Conservation (phyloP, 2,888 invertebrate genomes). For the Nemotelus pantherinus region DNA sequence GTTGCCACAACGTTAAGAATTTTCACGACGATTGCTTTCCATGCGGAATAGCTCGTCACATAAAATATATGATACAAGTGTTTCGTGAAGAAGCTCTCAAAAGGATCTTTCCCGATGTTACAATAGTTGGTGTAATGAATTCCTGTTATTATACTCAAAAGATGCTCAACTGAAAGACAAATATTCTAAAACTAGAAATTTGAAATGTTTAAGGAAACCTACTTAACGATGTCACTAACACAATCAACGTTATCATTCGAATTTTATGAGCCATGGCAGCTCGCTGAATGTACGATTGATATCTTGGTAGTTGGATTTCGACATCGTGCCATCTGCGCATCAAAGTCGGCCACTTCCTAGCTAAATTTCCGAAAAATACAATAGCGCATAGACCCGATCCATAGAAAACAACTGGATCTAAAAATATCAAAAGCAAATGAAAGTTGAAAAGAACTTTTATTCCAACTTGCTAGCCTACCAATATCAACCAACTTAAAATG, state of each 20-base stretch:
- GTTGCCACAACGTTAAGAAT: conserved; percentile 71
- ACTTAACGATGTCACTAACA: conserved; percentile 66
- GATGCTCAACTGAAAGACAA: conserved; percentile 58
- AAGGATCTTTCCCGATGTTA: conserved; percentile 56
- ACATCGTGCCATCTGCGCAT: conserved; percentile 66
- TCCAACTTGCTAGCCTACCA: neutral
- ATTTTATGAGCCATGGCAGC: conserved; percentile 61
- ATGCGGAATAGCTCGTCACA: conserved; percentile 55
- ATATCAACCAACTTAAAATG: conserved; percentile 11
- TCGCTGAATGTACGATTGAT: conserved; percentile 58
- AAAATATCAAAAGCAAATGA: conserved; percentile 23
- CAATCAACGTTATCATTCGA: conserved; percentile 64
- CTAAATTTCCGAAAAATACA: conserved; percentile 64
- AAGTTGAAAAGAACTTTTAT: neutral
- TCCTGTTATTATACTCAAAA: conserved; percentile 58
- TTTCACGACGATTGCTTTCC: conserved; percentile 58
- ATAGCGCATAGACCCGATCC: conserved; percentile 56
- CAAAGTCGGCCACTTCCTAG: conserved; percentile 67
- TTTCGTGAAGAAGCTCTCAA: conserved; percentile 58
- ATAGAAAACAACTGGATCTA: conserved; percentile 61
- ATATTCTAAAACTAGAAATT: neutral
- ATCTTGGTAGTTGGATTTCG: conserved; percentile 63
- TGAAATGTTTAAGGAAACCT: conserved; percentile 48
- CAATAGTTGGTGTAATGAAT: conserved; percentile 59
- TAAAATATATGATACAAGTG: conserved; percentile 58